Evolutionary conservation across 1,140 invertebrate genomes (phyloP).

Genomic region (Battus philenor): DNA sequence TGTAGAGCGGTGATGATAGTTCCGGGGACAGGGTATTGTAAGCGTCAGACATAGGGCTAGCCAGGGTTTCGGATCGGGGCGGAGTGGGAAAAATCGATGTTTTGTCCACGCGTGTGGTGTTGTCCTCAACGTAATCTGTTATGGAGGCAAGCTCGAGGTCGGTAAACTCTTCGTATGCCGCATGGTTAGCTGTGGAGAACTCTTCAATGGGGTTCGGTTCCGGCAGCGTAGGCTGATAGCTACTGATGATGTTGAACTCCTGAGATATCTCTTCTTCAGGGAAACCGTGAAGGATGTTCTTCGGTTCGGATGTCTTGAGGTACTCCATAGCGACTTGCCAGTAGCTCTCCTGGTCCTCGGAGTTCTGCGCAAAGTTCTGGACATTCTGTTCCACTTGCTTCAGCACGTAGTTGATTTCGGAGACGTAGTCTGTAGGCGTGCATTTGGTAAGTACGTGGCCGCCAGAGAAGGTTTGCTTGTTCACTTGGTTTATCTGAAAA

Average conservation of each 20-base stretch:
- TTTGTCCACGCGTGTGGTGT: constrained; percentile 1
- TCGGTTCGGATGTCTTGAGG: constrained; percentile 23
- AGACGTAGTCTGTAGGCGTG: constrained; percentile 21
- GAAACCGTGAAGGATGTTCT: constrained; percentile 16
- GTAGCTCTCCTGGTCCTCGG: constrained; percentile 26
- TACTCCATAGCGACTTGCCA: constrained; percentile 35
- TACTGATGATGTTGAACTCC: not conserved
- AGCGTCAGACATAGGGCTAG: constrained; percentile 41
- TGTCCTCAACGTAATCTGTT: constrained; percentile 10
- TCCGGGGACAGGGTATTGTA: constrained; percentile 38
- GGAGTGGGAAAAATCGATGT: constrained; percentile 39
- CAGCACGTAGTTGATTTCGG: constrained; percentile 31
- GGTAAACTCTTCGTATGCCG: constrained; percentile 15
- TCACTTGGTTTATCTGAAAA: constrained; percentile 45
- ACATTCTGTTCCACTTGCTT: constrained; percentile 33
- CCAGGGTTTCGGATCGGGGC: constrained; percentile 41
- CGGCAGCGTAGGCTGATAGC: not conserved
- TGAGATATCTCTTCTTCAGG: not conserved
- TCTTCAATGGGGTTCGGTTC: constrained; percentile 28
- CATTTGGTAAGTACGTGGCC: constrained; percentile 50
- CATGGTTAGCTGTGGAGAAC: constrained; percentile 18
- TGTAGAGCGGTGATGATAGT: constrained; percentile 39
- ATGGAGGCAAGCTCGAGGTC: constrained; percentile 1
- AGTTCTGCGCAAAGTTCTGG: constrained; percentile 27
- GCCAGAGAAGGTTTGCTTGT: constrained; percentile 46